Evolutionary conservation across 2,888 invertebrate species (phyloP).

Genomic region (Apomyelois bistriatella): DNA sequence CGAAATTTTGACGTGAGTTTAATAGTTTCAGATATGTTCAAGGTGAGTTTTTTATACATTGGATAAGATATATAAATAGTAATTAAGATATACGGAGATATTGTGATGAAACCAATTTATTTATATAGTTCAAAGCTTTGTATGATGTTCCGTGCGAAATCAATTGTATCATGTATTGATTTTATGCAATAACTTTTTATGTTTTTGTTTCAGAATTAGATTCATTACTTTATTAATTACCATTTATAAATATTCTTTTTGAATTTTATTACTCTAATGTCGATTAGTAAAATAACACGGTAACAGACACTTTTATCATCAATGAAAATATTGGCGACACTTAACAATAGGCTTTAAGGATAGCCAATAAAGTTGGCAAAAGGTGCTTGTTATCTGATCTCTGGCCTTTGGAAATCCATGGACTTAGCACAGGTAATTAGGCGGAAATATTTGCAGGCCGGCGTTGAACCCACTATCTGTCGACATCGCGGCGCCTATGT

Average conservation of each 20-base stretch:
- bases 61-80: neutral
- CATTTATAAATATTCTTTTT: too few species aligned
- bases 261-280: too few species aligned
- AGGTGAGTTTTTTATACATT: slow-evolving; percentile 1
- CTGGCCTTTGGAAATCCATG: slow-evolving; percentile 28
- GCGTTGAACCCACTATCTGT: slow-evolving; percentile 54
- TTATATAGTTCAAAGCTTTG: neutral
- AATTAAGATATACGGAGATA: slow-evolving; percentile 3
- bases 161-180: neutral
- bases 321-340: neutral
- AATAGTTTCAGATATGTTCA: slow-evolving; percentile 4
- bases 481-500: slow-evolving; percentile 57
- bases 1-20: slow-evolving; percentile 10
- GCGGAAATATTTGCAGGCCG: slow-evolving; percentile 52
- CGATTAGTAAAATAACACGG: too few species aligned
- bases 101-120: neutral
- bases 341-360: neutral
- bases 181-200: neutral
- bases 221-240: too few species aligned
- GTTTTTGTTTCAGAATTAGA: neutral
- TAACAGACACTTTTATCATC: neutral
- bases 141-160: neutral
- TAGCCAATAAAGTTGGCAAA: neutral
- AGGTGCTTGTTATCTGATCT: slow-evolving; percentile 29
- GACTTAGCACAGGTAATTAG: slow-evolving; percentile 57